These are phyloP conservation scores for Percopsis omiscomaycus DNA, from an alignment of 2,797 vertebrate genomes.

Conservation along the genomic window DNA sequence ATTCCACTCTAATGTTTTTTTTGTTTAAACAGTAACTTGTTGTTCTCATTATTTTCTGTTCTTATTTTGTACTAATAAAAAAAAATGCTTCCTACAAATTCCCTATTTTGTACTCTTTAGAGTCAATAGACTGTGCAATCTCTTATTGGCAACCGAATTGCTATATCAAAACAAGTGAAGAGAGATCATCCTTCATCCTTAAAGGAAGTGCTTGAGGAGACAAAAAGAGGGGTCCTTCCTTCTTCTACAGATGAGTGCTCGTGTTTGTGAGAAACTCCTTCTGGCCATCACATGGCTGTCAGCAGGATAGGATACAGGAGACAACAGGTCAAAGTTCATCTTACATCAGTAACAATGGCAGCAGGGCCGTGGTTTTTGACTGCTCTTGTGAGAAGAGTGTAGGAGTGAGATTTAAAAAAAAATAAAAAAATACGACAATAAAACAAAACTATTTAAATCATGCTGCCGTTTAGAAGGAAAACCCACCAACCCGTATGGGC, in stretches of 20 bases:
- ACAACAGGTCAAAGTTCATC: constrained; percentile 73
- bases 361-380: constrained; percentile 64
- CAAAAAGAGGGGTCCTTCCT: constrained; percentile 72
- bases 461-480: constrained; percentile 71
- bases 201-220: constrained; percentile 72
- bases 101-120: constrained; percentile 88
- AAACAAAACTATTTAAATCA: constrained; percentile 41
- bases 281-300: constrained; percentile 97
- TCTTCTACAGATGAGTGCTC: constrained; percentile 92
- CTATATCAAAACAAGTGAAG: constrained; percentile 80
- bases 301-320: constrained; percentile 72
- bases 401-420: constrained; percentile 68
- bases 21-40: constrained; percentile 87
- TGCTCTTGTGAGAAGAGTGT: constrained; percentile 70
- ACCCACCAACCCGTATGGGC: constrained; percentile 39
- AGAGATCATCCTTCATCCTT: constrained; percentile 79
- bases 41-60: constrained; percentile 70
- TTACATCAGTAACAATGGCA: constrained; percentile 74
- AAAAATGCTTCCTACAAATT: constrained; percentile 77
- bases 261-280: constrained; percentile 80
- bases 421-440: constrained; percentile 16
- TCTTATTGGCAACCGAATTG: constrained; percentile 98
- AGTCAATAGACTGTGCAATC: constrained; percentile 99
- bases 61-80: constrained; percentile 67
- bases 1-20: constrained; percentile 68